Evolutionary conservation across 53 echinoderm and acorn worm species (phyloP).

Genomic region (Hippasteria phrygiana): DNA sequence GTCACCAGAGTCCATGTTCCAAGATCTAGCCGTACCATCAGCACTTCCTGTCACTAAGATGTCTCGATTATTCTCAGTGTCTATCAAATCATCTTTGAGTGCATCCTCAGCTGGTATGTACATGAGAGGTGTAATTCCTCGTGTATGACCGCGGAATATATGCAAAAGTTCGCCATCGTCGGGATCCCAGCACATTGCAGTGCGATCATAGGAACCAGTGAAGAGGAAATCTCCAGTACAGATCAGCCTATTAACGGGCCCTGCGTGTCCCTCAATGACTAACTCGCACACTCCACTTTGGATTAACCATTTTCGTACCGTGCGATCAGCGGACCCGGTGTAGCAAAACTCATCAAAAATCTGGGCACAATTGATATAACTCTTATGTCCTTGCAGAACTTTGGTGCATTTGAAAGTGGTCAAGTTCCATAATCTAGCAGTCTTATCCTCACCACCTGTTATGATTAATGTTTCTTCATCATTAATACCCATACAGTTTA

Average conservation of each 20-base stretch:
- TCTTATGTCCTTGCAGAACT: conserved; percentile 85
- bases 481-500: conserved; percentile 91
- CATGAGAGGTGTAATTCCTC: conserved; percentile 96
- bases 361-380: conserved; percentile 90
- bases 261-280: conserved; percentile 89
- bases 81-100: conserved; percentile 90
- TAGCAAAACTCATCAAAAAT: conserved; percentile 86
- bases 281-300: conserved; percentile 75
- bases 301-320: conserved; percentile 90
- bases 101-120: conserved; percentile 99
- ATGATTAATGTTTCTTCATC: conserved; percentile 82
- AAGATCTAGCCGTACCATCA: conserved; percentile 93
- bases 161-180: conserved; percentile 98
- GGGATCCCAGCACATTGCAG: conserved; percentile 99
- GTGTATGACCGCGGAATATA: conserved; percentile 93
- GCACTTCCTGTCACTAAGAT: conserved; percentile 93
- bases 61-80: conserved; percentile 95
- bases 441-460: conserved; percentile 94
- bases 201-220: conserved; percentile 96
- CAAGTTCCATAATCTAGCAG: conserved; percentile 85
- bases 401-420: conserved; percentile 24
- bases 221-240: conserved; percentile 98
- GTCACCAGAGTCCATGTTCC: conserved; percentile 99
- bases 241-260: conserved; percentile 90
- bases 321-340: conserved; percentile 93